A percentile compares a stretch with the other conserved stretches of the same genome.
These are phyloP conservation scores for Acyrthosiphon pisum DNA, from an alignment of 1,140 invertebrate species.

Conservation along the genomic window DNA sequence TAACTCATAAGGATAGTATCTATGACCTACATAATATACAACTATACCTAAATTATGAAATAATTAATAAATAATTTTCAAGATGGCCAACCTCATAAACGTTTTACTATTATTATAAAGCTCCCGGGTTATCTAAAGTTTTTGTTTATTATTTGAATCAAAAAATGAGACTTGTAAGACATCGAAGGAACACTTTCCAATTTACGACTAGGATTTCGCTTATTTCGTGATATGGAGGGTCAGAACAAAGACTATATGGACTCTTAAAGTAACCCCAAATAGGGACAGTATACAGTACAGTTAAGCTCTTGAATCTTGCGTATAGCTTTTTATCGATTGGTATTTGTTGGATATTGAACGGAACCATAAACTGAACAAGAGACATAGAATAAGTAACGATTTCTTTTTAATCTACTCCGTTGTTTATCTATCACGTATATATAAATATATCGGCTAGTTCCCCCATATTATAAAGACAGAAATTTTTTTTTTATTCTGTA, in stretches of 20 bases:
- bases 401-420: neutral
- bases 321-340: conserved; percentile 48
- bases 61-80: neutral
- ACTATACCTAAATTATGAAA: neutral
- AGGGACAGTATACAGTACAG: neutral
- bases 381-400: neutral
- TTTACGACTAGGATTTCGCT: conserved; percentile 39
- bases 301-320: conserved; percentile 31
- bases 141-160: neutral
- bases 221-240: neutral
- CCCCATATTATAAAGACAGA: neutral
- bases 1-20: neutral
- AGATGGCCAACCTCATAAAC: neutral
- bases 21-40: neutral
- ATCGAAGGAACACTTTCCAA: conserved; percentile 5
- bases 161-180: neutral
- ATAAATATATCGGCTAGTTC: no score
- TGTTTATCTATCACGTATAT: neutral
- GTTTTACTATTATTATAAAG: neutral
- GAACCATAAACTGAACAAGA: neutral
- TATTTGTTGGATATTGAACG: neutral
- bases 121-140: neutral
- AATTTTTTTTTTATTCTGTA: neutral
- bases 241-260: conserved; percentile 30
- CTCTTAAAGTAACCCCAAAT: conserved; percentile 33